phyloP scores from a whole-genome alignment of 1,140 invertebrate species.

The Sarcophaga peregrina region DNA sequence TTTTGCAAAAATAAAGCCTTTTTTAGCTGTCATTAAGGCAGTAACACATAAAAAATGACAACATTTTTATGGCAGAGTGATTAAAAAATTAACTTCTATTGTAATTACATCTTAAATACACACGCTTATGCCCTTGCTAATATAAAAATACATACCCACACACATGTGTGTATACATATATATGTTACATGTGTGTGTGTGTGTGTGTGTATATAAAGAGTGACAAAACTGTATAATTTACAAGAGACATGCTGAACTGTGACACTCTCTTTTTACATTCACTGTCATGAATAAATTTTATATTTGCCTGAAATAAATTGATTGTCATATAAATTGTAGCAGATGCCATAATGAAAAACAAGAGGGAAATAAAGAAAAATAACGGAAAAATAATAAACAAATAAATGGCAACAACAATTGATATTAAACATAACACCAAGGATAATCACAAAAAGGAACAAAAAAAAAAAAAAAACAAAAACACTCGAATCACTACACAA shows the following conservation, averaged over 20 bases:
- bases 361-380: background rate
- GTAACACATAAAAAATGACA: too few relatives aligned
- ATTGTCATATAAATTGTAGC: constrained; percentile 11
- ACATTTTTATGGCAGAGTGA: background rate
- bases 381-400: background rate
- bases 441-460: background rate
- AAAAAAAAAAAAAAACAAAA: background rate
- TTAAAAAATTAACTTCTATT: constrained; percentile 23
- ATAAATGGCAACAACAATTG: background rate
- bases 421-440: constrained; percentile 25
- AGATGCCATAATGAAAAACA: background rate
- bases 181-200: too few relatives aligned
- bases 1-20: too few relatives aligned
- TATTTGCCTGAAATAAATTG: background rate
- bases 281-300: constrained; percentile 22
- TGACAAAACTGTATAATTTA: background rate
- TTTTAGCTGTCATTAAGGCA: too few relatives aligned
- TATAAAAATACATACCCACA: too few relatives aligned
- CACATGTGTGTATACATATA: too few relatives aligned
- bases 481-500: background rate
- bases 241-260: background rate
- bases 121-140: background rate
- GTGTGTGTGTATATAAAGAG: background rate
- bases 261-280: background rate
- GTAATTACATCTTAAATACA: background rate